phyloP scores from a whole-genome alignment of 2,797 vertebrate genomes.

The Natrix natrix region DNA sequence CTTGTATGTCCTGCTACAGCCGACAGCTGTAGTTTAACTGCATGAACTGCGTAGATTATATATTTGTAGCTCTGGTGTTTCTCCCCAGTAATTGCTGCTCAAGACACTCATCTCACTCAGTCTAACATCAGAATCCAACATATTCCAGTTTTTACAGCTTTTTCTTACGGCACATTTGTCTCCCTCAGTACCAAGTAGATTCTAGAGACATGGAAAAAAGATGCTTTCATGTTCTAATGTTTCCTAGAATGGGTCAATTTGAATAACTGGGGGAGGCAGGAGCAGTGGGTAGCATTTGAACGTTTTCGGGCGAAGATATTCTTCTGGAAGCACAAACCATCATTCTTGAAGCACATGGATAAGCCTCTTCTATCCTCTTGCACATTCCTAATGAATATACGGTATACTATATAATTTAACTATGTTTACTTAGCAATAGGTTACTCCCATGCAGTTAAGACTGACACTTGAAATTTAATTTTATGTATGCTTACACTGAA shows the following conservation, averaged over 20 bases:
- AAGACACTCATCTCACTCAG: neutral
- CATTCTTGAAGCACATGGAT: neutral
- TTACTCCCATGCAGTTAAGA: neutral
- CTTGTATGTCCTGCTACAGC: neutral
- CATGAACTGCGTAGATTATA: neutral
- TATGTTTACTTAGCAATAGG: neutral
- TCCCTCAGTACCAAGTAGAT: neutral
- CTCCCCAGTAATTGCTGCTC: neutral
- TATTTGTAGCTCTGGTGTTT: neutral
- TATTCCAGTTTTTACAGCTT: neutral
- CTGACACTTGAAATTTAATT: neutral
- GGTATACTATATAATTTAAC: neutral
- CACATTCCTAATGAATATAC: neutral
- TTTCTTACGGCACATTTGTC: neutral
- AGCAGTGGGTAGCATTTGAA: neutral
- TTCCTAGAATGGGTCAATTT: neutral
- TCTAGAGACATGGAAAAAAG: neutral
- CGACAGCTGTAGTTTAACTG: neutral
- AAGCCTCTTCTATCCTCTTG: neutral
- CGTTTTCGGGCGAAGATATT: neutral
- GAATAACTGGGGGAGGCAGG: neutral
- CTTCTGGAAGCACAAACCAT: neutral
- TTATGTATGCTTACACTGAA: neutral
- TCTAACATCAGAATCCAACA: neutral
- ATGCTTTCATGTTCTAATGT: neutral